Evolutionary conservation across 2,888 invertebrate species (phyloP), one percentile per base, ranked within the genome.

Genomic region (Sceliomorpha sp.): DNA sequence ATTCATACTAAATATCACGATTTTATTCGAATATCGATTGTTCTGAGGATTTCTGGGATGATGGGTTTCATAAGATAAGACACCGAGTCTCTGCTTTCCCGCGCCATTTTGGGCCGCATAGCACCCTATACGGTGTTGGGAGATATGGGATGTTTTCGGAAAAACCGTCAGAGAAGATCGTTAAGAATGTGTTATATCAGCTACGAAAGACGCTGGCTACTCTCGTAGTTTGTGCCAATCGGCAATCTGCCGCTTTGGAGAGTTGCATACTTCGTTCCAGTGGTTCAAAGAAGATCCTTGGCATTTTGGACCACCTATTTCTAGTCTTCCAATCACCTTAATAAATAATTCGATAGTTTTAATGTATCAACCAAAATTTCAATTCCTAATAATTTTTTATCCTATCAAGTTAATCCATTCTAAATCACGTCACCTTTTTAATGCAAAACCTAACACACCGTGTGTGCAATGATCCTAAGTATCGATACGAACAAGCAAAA

Each of bases 221-320:
- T 97, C 97, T 89, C 95, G 94, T 81, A 99, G 92, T 90, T 98
- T 98, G 92, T 99, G 99, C 99, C 99, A 99, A 90, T 99, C 98
- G 74, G 99, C 99, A 87, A 99, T 98, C 91, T 99, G 99, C 75
- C 98, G 94, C 78, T 98, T 93, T 47, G 98, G 98, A 76, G 98
- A 98, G 86, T 95, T 97, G 91, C 97, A 96, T 77, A 98, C 98
- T 91, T 98, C 98, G 84, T 95, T 96, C 98, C 98, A 99, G 90
- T 99, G 99, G 85, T 96, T 96, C 12, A 95, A 91, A 47, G 96
- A 95, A 69, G 95, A 93, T 76, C 96, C 96, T 63, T 91, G 91
- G 60, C 94, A 93, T 80, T 94, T 94, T 44, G 92, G 90, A 27
- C 95, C 95, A 40, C 98, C 98, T 75, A 99, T 91, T 89, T 98